Base-by-base conservation (phyloP, 2,888 invertebrate genomes). In the Watsonalla binaria region DNA sequence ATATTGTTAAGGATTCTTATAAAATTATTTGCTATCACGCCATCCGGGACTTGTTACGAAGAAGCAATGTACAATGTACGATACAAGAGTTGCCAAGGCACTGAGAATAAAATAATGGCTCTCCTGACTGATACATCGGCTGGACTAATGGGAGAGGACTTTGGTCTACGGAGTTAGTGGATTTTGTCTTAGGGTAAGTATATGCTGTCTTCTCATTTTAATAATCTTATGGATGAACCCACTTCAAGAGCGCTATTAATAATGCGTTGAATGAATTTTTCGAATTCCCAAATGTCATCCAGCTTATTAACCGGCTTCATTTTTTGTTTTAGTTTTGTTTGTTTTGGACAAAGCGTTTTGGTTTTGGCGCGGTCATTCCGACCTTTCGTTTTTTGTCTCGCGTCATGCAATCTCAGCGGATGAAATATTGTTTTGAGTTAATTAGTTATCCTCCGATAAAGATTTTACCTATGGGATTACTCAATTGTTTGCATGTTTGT, bases 11-110 rank as follows among this genome's bases (percentile, higher is more conserved):
- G 77, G 81, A 85, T 70, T 75, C 82, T 83, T 88, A 88, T 88
- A 86, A 89, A 88, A 88, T 90, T 89, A 89, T 88, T 90, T 87
- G 86, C 87, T 86, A 88, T 89, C 88, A 89, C 87, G 88, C 89
- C 84, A 89, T 81, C 78, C 82, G 68, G 66, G 68, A 60, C 77
- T 77, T 78, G 82, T 80, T 80, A 79, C 80, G 75, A 78, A 82
- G 83, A 80, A 80, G 83, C 78, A 78, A 83, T 77, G 71, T 76
- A 74, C 65, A 65, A 76, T 76, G 74, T 74, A 72, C 68, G 69
- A 65, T 62, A 61, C 54, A 66, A 60, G 59, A 65, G 68, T 75
- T 68, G 70, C 75, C 70, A 74, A 77, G 74, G 68, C 60, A 70
- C 63, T 70, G 65, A 73, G 76, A 80, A 80, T 80, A 84, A 72